These are phyloP conservation scores for Dipodomys stephensi DNA, from an alignment of 2,113 vertebrate genomes.

Conservation along the genomic window DNA sequence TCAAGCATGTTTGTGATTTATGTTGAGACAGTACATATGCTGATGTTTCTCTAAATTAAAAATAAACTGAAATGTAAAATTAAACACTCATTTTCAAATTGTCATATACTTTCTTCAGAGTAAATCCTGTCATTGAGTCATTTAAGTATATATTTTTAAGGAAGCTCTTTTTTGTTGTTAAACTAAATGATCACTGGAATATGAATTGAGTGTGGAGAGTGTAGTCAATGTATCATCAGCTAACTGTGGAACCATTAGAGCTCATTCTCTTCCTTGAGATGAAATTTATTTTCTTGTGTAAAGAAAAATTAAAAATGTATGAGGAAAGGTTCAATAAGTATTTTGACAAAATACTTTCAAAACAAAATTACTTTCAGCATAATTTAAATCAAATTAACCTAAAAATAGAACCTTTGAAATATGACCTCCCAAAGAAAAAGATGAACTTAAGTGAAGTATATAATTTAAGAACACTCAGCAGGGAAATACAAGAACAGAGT, in stretches of 20 bases:
- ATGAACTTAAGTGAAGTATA: background rate
- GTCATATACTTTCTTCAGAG: background rate
- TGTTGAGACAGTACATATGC: background rate
- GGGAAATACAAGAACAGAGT: constrained; percentile 17
- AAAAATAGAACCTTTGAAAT: constrained; percentile 12
- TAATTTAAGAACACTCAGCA: constrained; percentile 11
- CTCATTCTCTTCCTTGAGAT: background rate
- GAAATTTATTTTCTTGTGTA: constrained; percentile 28
- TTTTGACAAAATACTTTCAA: constrained; percentile 7
- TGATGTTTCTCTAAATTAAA: constrained; percentile 32
- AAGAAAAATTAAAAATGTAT: constrained; percentile 15
- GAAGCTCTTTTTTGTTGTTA: background rate
- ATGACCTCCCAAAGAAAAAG: constrained; percentile 41
- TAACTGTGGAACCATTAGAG: background rate
- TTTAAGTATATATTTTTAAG: constrained; percentile 15
- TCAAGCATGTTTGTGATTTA: background rate
- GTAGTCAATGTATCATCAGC: background rate
- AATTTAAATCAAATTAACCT: constrained; percentile 50
- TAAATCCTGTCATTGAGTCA: background rate
- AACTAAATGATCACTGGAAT: constrained; percentile 16
- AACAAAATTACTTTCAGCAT: background rate
- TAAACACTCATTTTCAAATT: constrained; percentile 12
- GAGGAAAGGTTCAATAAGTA: background rate
- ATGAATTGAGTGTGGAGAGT: background rate
- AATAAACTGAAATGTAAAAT: constrained; percentile 44